Base-by-base conservation (phyloP, 2,113 vertebrate species). In the Pollimyrus isidori region DNA sequence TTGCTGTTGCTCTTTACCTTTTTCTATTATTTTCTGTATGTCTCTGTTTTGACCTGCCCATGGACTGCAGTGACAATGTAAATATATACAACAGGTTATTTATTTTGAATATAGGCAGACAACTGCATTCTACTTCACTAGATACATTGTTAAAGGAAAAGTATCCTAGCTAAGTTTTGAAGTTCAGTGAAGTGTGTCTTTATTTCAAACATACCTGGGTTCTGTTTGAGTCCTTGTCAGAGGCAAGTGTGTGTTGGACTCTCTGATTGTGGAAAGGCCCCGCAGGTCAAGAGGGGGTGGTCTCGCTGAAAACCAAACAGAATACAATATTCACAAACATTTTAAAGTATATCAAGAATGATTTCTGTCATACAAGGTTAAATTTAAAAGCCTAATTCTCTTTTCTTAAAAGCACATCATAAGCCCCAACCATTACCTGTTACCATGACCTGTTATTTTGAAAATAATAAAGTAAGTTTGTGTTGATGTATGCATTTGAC, bases 271-370 rank as follows among this genome's bases (percentile, higher is more conserved):
- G 87, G 97, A 98, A 89, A 99, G 97, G 85, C 94, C 97, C 89
- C 96, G 95, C 92, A 98, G 93, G 94, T 99, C 98, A 91, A 99
- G 95, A 2, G 98, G 97, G 49, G 98, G 97, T 3, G 98, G 98
- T 62, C 97, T 97, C 89, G 95, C 98, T 99, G 93, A 35, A 88
- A 87, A 86, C 9, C 0, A 69, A 90, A 90, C 90, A 84, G 82
- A 84, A 48, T 48, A 48, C 49, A 86, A 50, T 17, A 1, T 86
- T 53, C 21, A 80, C 13, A 80, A 17, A 39, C 4, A 42, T 80
- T 76, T 76, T 42, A 19, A 76, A 42, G 73, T 80, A 13, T 42
- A 80, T 42, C 73, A 42, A 80, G 73, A 80, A 80, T 42, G 11
- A 80, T 80, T 80, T 80, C 69, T 76, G 15, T 39, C 4, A 17